Conservation (phyloP, 2,113 vertebrate species). For the Oreotrochilus melanogaster region DNA sequence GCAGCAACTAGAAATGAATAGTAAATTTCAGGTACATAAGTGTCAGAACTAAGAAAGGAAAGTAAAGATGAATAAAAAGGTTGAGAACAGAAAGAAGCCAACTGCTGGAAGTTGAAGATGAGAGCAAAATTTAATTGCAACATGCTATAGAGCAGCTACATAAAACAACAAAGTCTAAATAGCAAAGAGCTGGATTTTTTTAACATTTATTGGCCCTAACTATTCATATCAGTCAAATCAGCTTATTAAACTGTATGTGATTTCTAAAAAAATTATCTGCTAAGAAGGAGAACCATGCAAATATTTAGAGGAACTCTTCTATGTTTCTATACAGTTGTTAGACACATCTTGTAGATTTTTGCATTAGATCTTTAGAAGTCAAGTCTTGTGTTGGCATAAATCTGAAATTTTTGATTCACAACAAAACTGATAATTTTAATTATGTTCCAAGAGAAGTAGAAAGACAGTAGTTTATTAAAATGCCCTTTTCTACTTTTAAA, state of each 20-base stretch:
- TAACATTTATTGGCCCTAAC: neutral
- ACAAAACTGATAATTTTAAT: neutral
- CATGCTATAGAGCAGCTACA: neutral
- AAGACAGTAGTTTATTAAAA: neutral
- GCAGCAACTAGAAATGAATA: neutral
- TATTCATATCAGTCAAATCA: neutral
- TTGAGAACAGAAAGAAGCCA: neutral
- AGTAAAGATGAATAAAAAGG: neutral
- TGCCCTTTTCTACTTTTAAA: neutral
- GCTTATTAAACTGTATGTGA: neutral
- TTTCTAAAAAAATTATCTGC: neutral
- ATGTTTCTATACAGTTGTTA: neutral
- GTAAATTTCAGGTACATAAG: neutral
- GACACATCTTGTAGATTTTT: neutral
- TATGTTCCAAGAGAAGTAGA: neutral
- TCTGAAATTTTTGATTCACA: neutral
- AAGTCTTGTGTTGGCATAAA: neutral
- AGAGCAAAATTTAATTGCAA: neutral
- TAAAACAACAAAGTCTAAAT: neutral
- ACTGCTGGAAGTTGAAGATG: neutral
- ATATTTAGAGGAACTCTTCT: neutral
- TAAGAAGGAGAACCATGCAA: neutral
- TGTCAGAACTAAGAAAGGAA: neutral
- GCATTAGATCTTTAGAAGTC: neutral
- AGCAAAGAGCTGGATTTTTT: neutral